phyloP scores from a whole-genome alignment of 2,888 invertebrate species.

The Synanthedon vespiformis region DNA sequence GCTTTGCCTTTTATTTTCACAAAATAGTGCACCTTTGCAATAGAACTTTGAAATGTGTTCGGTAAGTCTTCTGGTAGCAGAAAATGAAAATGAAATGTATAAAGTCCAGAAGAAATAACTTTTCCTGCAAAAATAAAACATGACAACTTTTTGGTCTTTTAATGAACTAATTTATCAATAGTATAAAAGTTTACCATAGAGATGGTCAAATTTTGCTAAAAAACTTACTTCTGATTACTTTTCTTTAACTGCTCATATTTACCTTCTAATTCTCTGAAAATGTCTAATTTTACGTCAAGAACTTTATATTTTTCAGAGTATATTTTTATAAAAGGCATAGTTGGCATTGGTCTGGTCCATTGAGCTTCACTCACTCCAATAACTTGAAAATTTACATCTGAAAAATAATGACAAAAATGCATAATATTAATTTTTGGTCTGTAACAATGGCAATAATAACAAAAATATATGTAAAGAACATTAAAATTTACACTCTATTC shows the following conservation, averaged over 20 bases:
- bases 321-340: slow-evolving; percentile 45
- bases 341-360: slow-evolving; percentile 47
- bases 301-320: slow-evolving; percentile 44
- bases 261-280: slow-evolving; percentile 30
- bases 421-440: background rate
- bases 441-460: background rate
- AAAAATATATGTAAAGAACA: background rate
- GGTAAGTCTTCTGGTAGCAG: slow-evolving; percentile 43
- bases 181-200: no score
- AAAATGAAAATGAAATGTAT: slow-evolving; percentile 47
- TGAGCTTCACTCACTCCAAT: slow-evolving; percentile 40
- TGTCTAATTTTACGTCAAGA: slow-evolving; percentile 29
- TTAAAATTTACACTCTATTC: slow-evolving; percentile 33
- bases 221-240: no score
- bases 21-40: slow-evolving; percentile 39
- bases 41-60: slow-evolving; percentile 41
- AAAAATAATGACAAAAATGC: slow-evolving; percentile 11
- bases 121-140: slow-evolving; percentile 24
- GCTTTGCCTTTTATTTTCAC: slow-evolving; percentile 42
- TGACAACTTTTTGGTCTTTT: no score
- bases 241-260: slow-evolving; percentile 7
- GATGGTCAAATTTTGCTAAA: no score
- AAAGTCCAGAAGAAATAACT: slow-evolving; percentile 29
- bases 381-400: slow-evolving; percentile 44
- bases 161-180: no score